Base-by-base conservation (phyloP, 1,140 invertebrate genomes). In the Popillia japonica region DNA sequence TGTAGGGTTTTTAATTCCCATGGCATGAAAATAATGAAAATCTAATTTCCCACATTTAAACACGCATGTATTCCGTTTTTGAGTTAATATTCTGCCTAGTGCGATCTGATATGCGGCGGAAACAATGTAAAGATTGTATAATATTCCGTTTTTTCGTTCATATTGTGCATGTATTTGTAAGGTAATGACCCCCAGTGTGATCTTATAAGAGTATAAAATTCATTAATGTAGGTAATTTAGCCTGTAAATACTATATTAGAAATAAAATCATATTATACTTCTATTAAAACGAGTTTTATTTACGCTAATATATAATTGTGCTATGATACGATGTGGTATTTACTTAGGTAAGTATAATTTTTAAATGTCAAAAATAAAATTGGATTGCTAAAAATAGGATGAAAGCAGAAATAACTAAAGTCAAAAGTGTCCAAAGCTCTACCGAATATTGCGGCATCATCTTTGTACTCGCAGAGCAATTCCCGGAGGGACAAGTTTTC, bases 231-330 rank as follows among this genome's bases (percentile, higher is more conserved):
- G 79, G 75, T 79, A 82, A 79, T 78, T 75, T 80, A 80, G 77
- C 77, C 72, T 83, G 82, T 83, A 84, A 79, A 83, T 82, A 83
- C 80, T 78, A 78, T 80, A 81, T 79, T 79, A 83, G 83, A 83
- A 84, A 84, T 82, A 83, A 84, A 83, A 78, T 81, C 80, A 80
- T 68, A 34, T 48, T 81, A 83, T 83, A 84, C 82, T 83, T 83
- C 80, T 82, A 82, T 77, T 78, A 78, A 75, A 73, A 59, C 11
- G 61, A 22, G 61, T 68, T 68, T 68, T 34, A 74, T 78, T 78
- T 22, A 22, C 10, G 7, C 27, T 6, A 9, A 20, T 3, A 22
- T 76, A 44, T 6, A 6, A 55, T 44, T 44, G 34, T 61, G 40
- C 6, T 20, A 55, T 76, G 14, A 14, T 76, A 77, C 55, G 17